Evolutionary conservation across 53 echinoderm and acorn worm species (phyloP).

Genomic region (Zoroaster sp.): DNA sequence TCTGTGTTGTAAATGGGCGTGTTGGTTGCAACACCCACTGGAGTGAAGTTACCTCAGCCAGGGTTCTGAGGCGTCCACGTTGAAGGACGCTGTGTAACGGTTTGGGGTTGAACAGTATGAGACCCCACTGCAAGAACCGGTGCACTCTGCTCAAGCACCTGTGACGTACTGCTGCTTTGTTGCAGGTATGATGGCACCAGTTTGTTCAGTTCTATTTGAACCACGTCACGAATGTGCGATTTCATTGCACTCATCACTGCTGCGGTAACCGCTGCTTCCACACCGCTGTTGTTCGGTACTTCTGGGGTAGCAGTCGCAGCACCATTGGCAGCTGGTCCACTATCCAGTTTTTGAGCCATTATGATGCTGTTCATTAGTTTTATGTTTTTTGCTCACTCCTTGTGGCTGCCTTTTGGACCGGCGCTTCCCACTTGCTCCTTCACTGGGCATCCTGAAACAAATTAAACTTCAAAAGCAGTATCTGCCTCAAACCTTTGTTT

Average conservation of each 20-base stretch:
- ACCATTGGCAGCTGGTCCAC: background rate
- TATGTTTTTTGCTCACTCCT: background rate
- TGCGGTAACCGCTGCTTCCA: background rate
- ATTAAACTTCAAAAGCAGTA: background rate
- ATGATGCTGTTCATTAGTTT: background rate
- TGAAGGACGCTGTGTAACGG: too few species aligned
- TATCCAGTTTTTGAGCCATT: background rate
- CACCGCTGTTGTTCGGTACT: background rate
- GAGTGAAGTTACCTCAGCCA: too few species aligned
- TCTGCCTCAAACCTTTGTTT: background rate
- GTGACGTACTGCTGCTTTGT: too few species aligned
- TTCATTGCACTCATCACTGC: background rate
- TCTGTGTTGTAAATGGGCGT: too few species aligned
- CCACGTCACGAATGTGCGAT: background rate
- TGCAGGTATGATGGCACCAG: too few species aligned
- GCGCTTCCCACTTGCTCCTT: background rate
- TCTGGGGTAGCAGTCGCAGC: background rate
- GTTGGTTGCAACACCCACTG: too few species aligned
- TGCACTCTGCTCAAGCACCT: too few species aligned
- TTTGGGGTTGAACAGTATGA: too few species aligned
- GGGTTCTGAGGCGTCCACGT: too few species aligned
- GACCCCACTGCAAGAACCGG: too few species aligned
- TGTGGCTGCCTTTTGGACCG: background rate
- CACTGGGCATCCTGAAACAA: background rate
- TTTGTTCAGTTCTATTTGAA: too few species aligned